Conservation (phyloP, 2,113 vertebrate species). For the Carassius carassius region DNA sequence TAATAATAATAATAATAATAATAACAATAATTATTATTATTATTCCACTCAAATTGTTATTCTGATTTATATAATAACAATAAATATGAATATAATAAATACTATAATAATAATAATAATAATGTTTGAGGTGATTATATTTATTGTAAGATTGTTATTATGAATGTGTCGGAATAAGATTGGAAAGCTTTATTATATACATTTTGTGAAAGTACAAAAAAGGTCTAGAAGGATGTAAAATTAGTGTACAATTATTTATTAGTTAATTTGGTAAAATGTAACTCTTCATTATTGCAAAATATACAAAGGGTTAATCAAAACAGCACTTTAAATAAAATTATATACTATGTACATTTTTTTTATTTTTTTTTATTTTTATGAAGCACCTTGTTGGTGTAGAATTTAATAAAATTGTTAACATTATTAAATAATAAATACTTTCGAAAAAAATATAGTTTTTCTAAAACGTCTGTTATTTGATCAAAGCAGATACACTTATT, state of each 20-base stretch:
- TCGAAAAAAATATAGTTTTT: background rate
- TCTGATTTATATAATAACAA: background rate
- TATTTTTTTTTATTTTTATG: background rate
- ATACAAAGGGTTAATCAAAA: background rate
- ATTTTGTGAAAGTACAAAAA: background rate
- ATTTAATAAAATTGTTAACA: too few species aligned
- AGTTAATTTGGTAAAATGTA: background rate
- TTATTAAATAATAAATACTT: too few species aligned
- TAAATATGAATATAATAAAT: background rate
- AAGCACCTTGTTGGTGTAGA: background rate
- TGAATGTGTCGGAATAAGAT: background rate
- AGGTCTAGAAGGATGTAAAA: background rate
- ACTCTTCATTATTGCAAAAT: background rate
- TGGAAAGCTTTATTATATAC: background rate
- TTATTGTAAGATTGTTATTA: background rate
- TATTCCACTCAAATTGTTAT: too few species aligned
- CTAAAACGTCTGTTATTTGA: background rate
- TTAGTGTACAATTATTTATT: background rate
- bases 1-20: too few species aligned
- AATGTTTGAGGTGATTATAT: too few species aligned
- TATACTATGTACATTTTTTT: background rate
- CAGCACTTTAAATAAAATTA: background rate
- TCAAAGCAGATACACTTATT: background rate
- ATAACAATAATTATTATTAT: too few species aligned
- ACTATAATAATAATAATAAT: background rate